These are phyloP conservation scores for Drosophila baimaii DNA, from an alignment of 1,140 invertebrate genomes.

Conservation along the genomic window DNA sequence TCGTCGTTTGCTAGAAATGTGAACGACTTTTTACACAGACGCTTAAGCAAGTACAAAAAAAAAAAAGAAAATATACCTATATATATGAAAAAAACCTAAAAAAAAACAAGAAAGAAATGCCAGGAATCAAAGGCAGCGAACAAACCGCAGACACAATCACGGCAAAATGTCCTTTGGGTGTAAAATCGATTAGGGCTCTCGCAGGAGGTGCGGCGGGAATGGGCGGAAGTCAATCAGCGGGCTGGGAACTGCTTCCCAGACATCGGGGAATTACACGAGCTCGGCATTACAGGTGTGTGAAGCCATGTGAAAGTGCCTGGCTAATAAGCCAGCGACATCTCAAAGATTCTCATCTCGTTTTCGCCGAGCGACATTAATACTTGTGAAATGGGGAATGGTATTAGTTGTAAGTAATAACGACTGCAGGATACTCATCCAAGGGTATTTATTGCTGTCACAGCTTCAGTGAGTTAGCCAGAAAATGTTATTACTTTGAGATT, in stretches of 20 bases:
- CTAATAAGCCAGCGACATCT: conserved; percentile 47
- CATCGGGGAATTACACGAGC: conserved; percentile 63
- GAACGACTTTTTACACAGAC: conserved; percentile 57
- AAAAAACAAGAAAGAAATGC: conserved; percentile 8
- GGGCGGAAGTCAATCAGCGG: conserved; percentile 81
- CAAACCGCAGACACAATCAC: conserved; percentile 79
- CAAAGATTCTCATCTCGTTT: conserved; percentile 44
- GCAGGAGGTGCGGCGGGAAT: conserved; percentile 14
- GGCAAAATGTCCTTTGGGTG: conserved; percentile 82
- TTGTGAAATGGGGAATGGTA: conserved; percentile 12
- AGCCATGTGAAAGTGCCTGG: conserved; percentile 45
- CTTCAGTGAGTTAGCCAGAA: neutral
- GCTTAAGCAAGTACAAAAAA: conserved; percentile 46
- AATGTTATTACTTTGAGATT: neutral
- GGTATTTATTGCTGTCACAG: neutral
- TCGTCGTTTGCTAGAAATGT: neutral
- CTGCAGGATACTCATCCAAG: neutral
- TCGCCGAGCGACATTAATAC: conserved; percentile 32
- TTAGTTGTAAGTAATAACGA: conserved; percentile 1
- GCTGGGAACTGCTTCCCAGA: conserved; percentile 38
- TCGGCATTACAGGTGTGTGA: conserved; percentile 46
- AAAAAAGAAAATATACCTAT: conserved; percentile 26
- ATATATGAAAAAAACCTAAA: conserved; percentile 24
- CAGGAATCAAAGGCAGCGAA: conserved; percentile 69
- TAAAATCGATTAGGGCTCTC: conserved; percentile 79